A percentile compares a stretch with the other conserved stretches of the same genome.
These are phyloP conservation scores for Cydia amplana DNA, from an alignment of 1,140 invertebrate genomes.

Conservation along the genomic window DNA sequence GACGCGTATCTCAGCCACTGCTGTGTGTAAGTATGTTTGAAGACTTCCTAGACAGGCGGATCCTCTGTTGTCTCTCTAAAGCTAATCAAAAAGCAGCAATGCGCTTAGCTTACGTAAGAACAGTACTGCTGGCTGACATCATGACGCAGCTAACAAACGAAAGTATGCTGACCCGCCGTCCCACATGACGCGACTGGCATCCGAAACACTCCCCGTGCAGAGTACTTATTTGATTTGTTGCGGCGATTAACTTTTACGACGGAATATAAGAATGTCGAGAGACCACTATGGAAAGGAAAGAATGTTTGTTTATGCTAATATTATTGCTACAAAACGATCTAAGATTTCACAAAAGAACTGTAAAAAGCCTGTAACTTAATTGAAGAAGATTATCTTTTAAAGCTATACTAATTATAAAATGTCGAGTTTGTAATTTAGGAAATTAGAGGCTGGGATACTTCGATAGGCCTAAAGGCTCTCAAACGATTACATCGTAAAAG, in stretches of 20 bases:
- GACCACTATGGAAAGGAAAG: not conserved
- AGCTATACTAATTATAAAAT: not conserved
- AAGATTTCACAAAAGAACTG: not conserved
- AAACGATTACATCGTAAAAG: slow-evolving; percentile 20
- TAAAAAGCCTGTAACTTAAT: not conserved
- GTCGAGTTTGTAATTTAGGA: not conserved
- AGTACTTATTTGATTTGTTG: slow-evolving; percentile 23
- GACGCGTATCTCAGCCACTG: too few relatives aligned
- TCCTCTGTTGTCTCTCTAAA: not conserved
- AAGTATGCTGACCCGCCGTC: slow-evolving; percentile 20
- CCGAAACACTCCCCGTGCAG: slow-evolving; percentile 2
- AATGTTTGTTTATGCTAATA: slow-evolving; percentile 24
- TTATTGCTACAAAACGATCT: not conserved
- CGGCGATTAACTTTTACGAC: slow-evolving; percentile 17
- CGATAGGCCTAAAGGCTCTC: not conserved
- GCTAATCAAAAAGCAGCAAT: slow-evolving; percentile 19
- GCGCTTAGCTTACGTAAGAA: slow-evolving; percentile 4
- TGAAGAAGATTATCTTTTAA: not conserved
- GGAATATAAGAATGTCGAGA: not conserved
- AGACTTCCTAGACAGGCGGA: not conserved
- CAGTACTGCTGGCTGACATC: slow-evolving; percentile 19
- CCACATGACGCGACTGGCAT: slow-evolving; percentile 25
- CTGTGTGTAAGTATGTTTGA: not conserved
- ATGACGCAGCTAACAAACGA: slow-evolving; percentile 23
- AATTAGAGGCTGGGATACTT: not conserved